Evolutionary conservation across 2,888 invertebrate genomes (phyloP).

Genomic region (Aquatica leii): DNA sequence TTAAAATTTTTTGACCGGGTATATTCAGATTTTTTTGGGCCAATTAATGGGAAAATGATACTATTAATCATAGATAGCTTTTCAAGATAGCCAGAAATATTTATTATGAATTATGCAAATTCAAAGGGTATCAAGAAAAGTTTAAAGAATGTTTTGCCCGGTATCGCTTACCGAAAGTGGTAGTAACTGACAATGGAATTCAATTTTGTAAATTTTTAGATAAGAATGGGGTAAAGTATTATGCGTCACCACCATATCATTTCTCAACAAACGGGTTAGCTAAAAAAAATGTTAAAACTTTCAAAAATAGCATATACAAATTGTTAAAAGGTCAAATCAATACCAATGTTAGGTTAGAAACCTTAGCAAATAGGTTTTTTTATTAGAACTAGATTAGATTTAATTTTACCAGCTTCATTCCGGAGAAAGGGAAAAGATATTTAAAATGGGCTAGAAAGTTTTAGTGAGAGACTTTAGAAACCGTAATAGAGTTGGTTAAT

Average conservation of each 20-base stretch:
- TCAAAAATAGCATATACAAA: neutral
- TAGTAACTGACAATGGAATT: conserved; percentile 45
- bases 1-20: too few relatives aligned
- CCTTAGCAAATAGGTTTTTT: neutral
- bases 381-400: neutral
- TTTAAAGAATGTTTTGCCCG: conserved; percentile 40
- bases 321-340: neutral
- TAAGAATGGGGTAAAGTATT: conserved; percentile 37
- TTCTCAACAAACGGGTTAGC: neutral
- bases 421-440: too few relatives aligned
- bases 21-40: conserved; percentile 59
- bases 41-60: neutral
- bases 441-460: too few relatives aligned
- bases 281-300: neutral
- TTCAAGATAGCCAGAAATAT: conserved; percentile 58
- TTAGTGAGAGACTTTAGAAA: too few relatives aligned
- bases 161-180: conserved; percentile 41
- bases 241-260: conserved; percentile 35
- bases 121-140: conserved; percentile 20
- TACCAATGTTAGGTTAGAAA: neutral
- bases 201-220: conserved; percentile 42
- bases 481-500: too few relatives aligned
- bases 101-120: conserved; percentile 39
- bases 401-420: too few relatives aligned
- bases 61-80: conserved; percentile 54